Percentiles rank a stretch among this genome's conserved stretches.
These are phyloP conservation scores for Brachyptera risi DNA, from an alignment of 2,888 invertebrate genomes.

Conservation along the genomic window DNA sequence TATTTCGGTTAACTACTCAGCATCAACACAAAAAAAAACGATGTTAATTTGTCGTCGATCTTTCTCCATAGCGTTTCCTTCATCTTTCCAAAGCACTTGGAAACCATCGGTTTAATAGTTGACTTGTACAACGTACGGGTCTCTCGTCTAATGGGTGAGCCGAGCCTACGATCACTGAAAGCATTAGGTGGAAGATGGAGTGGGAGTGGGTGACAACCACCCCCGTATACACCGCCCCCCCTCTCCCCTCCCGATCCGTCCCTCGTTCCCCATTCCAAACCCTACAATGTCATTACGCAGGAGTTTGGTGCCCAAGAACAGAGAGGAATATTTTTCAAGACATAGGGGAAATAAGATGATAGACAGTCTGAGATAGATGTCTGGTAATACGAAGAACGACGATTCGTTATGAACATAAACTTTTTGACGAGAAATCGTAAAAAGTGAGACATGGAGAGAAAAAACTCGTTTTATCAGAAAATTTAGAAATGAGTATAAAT, in stretches of 20 bases:
- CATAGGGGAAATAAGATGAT: constrained; percentile 6
- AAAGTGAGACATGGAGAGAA: constrained; percentile 6
- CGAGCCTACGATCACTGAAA: constrained; percentile 13
- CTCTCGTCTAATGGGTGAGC: constrained; percentile 11
- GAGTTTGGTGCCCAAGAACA: neutral
- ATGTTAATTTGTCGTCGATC: no score
- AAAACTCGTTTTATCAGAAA: neutral
- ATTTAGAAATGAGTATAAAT: neutral
- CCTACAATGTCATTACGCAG: constrained; percentile 15
- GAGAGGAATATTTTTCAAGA: neutral
- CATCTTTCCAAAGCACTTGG: neutral
- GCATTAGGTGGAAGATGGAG: constrained; percentile 20
- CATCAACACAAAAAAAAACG: no score
- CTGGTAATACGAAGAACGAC: neutral
- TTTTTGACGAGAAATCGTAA: constrained; percentile 10
- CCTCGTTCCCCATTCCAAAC: neutral
- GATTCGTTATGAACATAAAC: constrained; percentile 11
- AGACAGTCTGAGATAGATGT: constrained; percentile 8
- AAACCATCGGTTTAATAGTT: constrained; percentile 17
- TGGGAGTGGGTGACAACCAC: neutral
- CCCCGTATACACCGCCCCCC: neutral
- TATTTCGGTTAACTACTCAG: no score
- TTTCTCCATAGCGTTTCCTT: no score
- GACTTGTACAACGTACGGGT: constrained; percentile 3
- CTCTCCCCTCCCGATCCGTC: no score